Evolutionary conservation across 2,888 invertebrate species (phyloP), one percentile per base, ranked within the genome.

Genomic region (Dermolepida albohirtum): DNA sequence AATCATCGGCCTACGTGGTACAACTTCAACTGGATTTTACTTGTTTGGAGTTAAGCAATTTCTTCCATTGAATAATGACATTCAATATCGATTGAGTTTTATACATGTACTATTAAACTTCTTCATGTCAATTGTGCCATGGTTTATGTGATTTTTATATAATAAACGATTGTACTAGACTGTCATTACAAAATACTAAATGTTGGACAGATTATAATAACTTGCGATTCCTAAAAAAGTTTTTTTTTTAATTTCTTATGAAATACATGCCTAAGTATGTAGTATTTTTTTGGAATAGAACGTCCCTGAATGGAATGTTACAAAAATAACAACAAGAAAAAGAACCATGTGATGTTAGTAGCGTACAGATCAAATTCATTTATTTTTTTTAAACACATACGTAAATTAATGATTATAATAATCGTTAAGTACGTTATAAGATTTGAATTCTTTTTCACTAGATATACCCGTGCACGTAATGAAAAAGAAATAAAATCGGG

Each of bases 381-480:
- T 47, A 27, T 57, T 57, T 27, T 54, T 40, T 47, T 62, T 47
- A 14, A 34, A 47, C 39, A 47, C 34, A 49, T 17, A 55, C 55
- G 55, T 55, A 55, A 41, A 44, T 57, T 57, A 62, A 62, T 62
- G 59, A 47, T 62, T 62, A 62, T 27, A 62, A 49, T 47, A 62
- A 62, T 16, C 47, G 59, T 47, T 62, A 62, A 62, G 59, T 62
- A 47, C 34, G 47, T 47, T 29, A 47, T 22, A 16, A 54, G 76
- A 77, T 79, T 76, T 73, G 67, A 75, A 73, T 79, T 80, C 79
- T 75, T 76, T 80, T 81, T 81, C 79, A 81, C 79, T 79, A 79
- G 79, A 78, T 52, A 34, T 70, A 66, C 54, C n/a, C 29, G 52
- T 55, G 64, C 17, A 62, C 76, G 70, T 80, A 79, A 80, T 75